A percentile compares a stretch with the other conserved stretches of the same genome.
These are phyloP conservation scores for Drepanosiphum platanoidis DNA, from an alignment of 2,888 invertebrate species.

Conservation along the genomic window DNA sequence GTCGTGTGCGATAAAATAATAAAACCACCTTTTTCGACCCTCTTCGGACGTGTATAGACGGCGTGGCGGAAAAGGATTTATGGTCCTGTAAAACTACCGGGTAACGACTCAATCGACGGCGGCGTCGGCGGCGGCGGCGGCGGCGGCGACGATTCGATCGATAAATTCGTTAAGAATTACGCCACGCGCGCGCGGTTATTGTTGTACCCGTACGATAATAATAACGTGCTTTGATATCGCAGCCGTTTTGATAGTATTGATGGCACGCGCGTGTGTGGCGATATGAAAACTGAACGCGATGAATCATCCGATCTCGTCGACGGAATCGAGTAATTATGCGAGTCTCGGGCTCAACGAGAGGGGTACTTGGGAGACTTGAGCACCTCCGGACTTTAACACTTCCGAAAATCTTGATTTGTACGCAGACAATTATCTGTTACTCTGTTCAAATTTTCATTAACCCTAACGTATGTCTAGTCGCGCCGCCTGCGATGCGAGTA, in stretches of 20 bases:
- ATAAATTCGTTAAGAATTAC: conserved; percentile 36
- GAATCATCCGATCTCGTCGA: conserved; percentile 10
- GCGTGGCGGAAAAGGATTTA: conserved; percentile 39
- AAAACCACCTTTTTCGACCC: conserved; percentile 44
- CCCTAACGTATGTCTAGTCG: too few relatives aligned
- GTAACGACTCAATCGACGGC: conserved; percentile 34
- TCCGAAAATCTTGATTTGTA: too few relatives aligned
- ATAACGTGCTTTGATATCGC: background rate
- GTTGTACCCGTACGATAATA: background rate
- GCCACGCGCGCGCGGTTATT: background rate
- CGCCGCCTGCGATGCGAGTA: too few relatives aligned
- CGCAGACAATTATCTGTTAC: too few relatives aligned
- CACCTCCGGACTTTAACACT: too few relatives aligned
- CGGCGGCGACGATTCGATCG: background rate
- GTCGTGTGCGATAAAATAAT: conserved; percentile 42
- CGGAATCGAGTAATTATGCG: conserved; percentile 11
- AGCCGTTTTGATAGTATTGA: background rate
- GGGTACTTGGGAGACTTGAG: too few relatives aligned
- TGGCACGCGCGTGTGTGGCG: background rate
- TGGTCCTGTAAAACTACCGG: conserved; percentile 41
- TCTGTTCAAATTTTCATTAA: too few relatives aligned
- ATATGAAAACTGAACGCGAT: background rate
- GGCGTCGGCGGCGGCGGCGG: background rate
- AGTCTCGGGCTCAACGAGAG: too few relatives aligned
- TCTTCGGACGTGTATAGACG: background rate